phyloP scores from a whole-genome alignment of 2,888 invertebrate species.

The Hydraecia micacea region DNA sequence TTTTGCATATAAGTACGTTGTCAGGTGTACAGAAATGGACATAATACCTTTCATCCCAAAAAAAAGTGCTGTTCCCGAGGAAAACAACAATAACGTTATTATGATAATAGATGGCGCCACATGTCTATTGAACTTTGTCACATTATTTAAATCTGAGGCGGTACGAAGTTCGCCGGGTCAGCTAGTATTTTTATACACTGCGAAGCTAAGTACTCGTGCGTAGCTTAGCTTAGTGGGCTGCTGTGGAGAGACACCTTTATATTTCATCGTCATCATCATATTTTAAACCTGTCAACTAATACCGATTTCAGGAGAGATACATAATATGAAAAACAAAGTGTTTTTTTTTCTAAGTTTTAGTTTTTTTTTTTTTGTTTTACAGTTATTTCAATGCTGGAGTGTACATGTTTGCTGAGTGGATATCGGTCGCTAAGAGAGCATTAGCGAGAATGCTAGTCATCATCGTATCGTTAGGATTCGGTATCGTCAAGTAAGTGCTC shows the following conservation, averaged over 20 bases:
- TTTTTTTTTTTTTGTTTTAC: constrained; percentile 32
- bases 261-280: no score
- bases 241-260: no score
- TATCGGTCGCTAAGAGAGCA: constrained; percentile 97
- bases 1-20: no score
- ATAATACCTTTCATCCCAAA: no score
- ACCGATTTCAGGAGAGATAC: neutral
- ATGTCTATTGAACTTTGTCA: no score
- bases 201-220: no score
- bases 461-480: constrained; percentile 98
- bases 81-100: no score
- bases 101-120: no score
- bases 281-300: neutral
- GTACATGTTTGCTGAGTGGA: constrained; percentile 96
- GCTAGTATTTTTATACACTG: neutral
- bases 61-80: no score
- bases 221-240: neutral
- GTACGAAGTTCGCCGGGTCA: no score
- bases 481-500: constrained; percentile 95
- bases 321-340: neutral
- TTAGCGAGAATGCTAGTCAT: constrained; percentile 98
- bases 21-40: no score
- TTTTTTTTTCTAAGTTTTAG: neutral
- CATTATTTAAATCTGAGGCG: no score
- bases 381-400: constrained; percentile 89